These are phyloP conservation scores for Thamnophis sirtalis DNA, from an alignment of 2,113 vertebrate genomes.

Conservation along the genomic window DNA sequence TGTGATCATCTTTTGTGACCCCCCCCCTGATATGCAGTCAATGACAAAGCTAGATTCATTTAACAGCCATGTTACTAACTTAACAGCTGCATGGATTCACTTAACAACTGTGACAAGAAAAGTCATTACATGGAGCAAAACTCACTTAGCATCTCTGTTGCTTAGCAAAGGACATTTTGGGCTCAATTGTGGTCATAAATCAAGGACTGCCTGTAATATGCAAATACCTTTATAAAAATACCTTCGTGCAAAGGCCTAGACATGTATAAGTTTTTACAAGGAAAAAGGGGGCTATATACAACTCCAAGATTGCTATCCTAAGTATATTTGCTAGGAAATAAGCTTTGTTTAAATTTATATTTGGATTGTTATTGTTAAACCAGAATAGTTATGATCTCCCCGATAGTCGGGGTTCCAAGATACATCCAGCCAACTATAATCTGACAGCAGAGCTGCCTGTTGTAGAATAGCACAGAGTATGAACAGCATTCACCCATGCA, in stretches of 20 bases:
- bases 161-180: too few species aligned
- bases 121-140: too few species aligned
- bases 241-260: background rate
- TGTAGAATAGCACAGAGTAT: background rate
- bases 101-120: too few species aligned
- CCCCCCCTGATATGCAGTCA: too few species aligned
- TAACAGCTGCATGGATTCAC: too few species aligned
- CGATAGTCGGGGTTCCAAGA: background rate
- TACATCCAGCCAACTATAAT: background rate
- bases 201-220: background rate
- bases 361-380: background rate
- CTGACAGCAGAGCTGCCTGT: background rate
- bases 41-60: too few species aligned
- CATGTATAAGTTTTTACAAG: background rate
- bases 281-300: conserved; percentile 6
- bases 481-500: background rate
- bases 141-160: too few species aligned
- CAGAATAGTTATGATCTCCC: background rate
- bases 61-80: too few species aligned
- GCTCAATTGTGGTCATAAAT: too few species aligned
- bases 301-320: background rate
- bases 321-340: background rate
- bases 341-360: background rate
- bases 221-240: background rate
- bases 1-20: too few species aligned